Conservation (phyloP, 2,113 vertebrate species). For the Panurus biarmicus region DNA sequence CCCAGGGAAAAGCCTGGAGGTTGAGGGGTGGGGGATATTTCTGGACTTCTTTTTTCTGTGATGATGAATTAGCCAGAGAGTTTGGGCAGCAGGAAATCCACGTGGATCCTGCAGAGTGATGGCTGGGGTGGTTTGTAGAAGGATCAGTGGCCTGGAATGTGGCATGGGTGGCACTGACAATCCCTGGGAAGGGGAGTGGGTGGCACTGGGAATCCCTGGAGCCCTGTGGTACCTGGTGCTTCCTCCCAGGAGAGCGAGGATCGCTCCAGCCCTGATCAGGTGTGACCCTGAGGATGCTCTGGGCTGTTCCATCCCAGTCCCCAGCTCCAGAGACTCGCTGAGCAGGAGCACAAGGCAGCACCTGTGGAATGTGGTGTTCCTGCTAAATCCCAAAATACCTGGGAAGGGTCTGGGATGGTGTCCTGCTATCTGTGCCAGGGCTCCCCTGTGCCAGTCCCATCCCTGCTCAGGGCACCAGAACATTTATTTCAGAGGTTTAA, state of each 20-base stretch:
- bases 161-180: neutral
- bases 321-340: neutral
- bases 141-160: neutral
- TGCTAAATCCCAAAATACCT: neutral
- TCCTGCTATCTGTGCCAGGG: neutral
- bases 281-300: neutral
- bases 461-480: neutral
- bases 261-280: neutral
- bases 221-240: neutral
- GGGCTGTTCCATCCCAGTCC: neutral
- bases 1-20: neutral
- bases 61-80: neutral
- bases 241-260: neutral
- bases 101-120: neutral
- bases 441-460: neutral
- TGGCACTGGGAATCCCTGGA: neutral
- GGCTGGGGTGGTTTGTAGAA: neutral
- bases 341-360: neutral
- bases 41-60: neutral
- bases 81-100: neutral
- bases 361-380: neutral
- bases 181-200: neutral
- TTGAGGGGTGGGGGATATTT: neutral
- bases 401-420: neutral
- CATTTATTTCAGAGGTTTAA: neutral